phyloP scores from a whole-genome alignment of 2,797 vertebrate genomes.

The Micropoecilia bifurca region DNA sequence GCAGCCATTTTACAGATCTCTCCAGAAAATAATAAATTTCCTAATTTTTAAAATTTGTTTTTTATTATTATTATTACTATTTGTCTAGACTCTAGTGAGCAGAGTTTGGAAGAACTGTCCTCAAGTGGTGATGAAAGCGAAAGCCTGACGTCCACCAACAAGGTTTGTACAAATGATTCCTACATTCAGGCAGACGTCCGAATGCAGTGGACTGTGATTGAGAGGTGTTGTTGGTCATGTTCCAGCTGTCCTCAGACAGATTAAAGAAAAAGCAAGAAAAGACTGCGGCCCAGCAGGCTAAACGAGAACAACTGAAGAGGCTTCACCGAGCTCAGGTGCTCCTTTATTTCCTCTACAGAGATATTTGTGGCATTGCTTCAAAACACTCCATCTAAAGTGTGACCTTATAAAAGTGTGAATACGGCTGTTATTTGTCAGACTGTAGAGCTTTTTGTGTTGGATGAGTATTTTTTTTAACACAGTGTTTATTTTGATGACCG shows the following conservation, averaged over 20 bases:
- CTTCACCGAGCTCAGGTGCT: conserved; percentile 93
- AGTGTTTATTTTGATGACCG: neutral
- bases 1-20: too few relatives aligned
- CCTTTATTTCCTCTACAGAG: neutral
- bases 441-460: conserved; percentile 5
- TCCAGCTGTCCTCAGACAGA: conserved; percentile 73
- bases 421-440: neutral
- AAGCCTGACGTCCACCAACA: conserved; percentile 50
- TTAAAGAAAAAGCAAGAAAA: conserved; percentile 84
- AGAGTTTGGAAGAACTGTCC: conserved; percentile 66
- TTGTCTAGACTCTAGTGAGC: conserved; percentile 66
- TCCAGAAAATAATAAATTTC: neutral
- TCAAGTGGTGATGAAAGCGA: conserved; percentile 83
- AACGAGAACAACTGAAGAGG: conserved; percentile 90
- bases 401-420: neutral
- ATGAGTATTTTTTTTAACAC: neutral
- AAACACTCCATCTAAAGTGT: neutral
- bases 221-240: conserved; percentile 23
- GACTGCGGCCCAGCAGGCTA: conserved; percentile 83
- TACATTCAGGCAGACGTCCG: fast-evolving
- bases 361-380: neutral
- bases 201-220: neutral
- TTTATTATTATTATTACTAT: neutral
- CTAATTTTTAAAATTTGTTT: neutral
- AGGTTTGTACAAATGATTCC: conserved; percentile 70